phyloP scores from a whole-genome alignment of 2,797 vertebrate species.

The Echiichthys vipera region DNA sequence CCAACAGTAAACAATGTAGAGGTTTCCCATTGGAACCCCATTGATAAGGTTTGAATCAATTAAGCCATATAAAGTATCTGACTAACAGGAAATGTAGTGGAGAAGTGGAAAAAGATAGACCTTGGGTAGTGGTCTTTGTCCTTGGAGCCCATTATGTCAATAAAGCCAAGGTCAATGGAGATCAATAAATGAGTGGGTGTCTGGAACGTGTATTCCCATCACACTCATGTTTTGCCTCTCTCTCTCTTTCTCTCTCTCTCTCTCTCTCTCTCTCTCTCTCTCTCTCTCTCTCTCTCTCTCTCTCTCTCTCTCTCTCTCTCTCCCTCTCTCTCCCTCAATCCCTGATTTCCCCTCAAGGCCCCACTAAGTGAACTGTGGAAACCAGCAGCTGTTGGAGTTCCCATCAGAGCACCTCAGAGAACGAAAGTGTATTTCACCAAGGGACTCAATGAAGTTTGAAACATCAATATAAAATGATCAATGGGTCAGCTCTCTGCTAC shows the following conservation, averaged over 20 bases:
- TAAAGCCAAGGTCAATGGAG: constrained; percentile 64
- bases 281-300: too few species aligned
- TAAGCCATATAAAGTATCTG: constrained; percentile 25
- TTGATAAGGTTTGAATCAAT: constrained; percentile 65
- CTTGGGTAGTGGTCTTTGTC: constrained; percentile 31
- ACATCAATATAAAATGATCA: constrained; percentile 67
- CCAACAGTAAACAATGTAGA: constrained; percentile 47
- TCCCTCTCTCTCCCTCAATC: constrained; percentile 25
- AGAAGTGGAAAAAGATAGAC: constrained; percentile 35
- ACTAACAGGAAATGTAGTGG: constrained; percentile 49
- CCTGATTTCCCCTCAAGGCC: constrained; percentile 46
- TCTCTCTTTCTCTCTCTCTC: too few species aligned
- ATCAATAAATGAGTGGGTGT: constrained; percentile 70
- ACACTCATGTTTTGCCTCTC: constrained; percentile 26
- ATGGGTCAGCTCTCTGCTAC: constrained; percentile 23
- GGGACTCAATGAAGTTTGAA: constrained; percentile 41
- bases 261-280: too few species aligned
- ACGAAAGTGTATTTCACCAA: constrained; percentile 52
- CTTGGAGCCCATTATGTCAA: constrained; percentile 51
- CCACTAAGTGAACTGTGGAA: constrained; percentile 59
- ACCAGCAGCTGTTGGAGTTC: constrained; percentile 79
- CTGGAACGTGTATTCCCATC: constrained; percentile 56
- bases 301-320: too few species aligned
- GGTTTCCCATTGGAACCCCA: constrained; percentile 46
- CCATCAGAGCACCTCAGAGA: constrained; percentile 60